Evolutionary conservation across 2,797 vertebrate genomes (phyloP), one percentile per base, ranked within the genome.

Genomic region (Buceros bicornis): DNA sequence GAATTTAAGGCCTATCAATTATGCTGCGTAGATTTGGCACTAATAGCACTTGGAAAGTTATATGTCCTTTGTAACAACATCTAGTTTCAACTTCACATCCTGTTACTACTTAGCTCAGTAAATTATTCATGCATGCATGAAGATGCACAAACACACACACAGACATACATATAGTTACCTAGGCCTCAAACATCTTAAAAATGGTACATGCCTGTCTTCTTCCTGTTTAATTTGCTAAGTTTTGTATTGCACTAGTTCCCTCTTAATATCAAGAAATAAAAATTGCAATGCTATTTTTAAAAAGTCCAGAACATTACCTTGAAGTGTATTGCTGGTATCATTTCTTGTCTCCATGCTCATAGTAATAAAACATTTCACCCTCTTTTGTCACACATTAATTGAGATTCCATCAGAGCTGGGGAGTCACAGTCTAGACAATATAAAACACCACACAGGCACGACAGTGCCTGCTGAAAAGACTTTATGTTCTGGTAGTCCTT

Each of bases 381-480:
- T 94, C 58, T 74, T 95, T 91, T 90, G 80, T 37, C 54, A 40
- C 70, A 72, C 66, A 86, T 81, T 96, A 93, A 91, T 45, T 94
- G 95, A 95, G 82, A 84, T 92, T 95, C 76, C 72, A 50, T 60
- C 0, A 0, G 79, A 83, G 80, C 82, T 56, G 37, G 54, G 90
- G 58, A 95, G 79, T 31, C 62, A 62, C 69, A 79, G 92, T 91
- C 85, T 83, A 95, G 95, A 93, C 92, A 88, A 65, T 65, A 88
- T 94, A 95, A 94, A 96, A 79, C 77, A 92, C 14, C 31, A 73
- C 10, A 24, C 29, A 90, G 76, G 89, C 94, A 76, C 86, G 93
- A 92, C 95, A 94, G 57, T 78, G 84, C 89, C 91, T 96, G 91
- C 89, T 96, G 79, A 54, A 97, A 95, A 92, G 82, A 28, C 79